Percentiles rank a stretch among this genome's conserved stretches.
Evolutionary conservation across 2,797 vertebrate species (phyloP).

Genomic region (Hylomyscus alleni): DNA sequence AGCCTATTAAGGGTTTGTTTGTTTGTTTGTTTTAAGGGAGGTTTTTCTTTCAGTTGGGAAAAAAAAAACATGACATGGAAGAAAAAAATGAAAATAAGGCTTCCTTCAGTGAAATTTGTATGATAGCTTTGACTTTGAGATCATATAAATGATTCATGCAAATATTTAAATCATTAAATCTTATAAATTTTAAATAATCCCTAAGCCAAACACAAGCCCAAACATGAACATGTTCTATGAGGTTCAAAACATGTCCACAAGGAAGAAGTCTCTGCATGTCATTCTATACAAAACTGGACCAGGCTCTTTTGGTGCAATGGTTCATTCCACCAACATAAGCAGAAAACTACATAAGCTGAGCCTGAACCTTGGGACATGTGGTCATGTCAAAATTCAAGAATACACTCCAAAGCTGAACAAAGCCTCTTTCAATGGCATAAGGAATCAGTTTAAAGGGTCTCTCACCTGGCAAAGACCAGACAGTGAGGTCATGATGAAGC

Average conservation of each 20-base stretch:
- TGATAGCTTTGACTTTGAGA: conserved; percentile 66
- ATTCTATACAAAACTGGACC: background rate
- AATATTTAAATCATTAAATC: conserved; percentile 73
- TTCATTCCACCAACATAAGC: background rate
- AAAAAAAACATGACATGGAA: conserved; percentile 26
- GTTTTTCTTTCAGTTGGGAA: background rate
- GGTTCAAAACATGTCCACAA: conserved; percentile 17
- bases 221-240: conserved; percentile 55
- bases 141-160: conserved; percentile 63
- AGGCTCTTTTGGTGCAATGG: background rate
- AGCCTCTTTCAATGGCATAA: background rate
- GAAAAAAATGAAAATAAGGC: conserved; percentile 39
- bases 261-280: background rate
- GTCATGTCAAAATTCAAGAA: background rate
- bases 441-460: background rate
- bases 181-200: conserved; percentile 63
- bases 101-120: conserved; percentile 52
- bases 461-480: background rate
- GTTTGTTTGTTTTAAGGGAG: background rate
- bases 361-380: background rate
- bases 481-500: background rate
- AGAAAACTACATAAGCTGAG: background rate
- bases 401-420: background rate
- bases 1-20: background rate
- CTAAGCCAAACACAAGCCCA: conserved; percentile 69